Conservation (phyloP, 2,113 vertebrate species). For the Aegithalos caudatus region DNA sequence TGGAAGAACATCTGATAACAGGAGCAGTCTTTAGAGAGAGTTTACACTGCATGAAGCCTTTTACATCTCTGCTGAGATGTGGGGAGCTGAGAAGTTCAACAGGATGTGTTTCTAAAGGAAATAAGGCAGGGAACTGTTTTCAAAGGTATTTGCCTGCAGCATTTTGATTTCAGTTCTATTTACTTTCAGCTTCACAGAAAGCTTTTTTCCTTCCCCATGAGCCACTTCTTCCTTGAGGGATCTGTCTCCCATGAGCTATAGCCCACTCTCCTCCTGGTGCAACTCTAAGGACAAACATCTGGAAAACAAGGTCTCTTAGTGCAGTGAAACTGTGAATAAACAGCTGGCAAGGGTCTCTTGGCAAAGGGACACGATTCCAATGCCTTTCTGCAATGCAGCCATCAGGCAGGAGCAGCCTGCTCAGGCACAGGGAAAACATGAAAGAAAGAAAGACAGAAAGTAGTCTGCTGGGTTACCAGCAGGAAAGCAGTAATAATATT, state of each 20-base stretch:
- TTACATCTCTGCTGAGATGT: not conserved
- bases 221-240: not conserved
- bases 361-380: not conserved
- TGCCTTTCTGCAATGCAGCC: not conserved
- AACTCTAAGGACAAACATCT: not conserved
- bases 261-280: not conserved
- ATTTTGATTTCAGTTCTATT: not conserved
- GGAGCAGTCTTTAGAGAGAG: slow-evolving; percentile 27
- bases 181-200: slow-evolving; percentile 10
- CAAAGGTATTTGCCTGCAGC: not conserved
- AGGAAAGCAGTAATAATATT: slow-evolving; percentile 22
- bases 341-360: not conserved
- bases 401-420: not conserved
- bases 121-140: not conserved
- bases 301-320: slow-evolving; percentile 11
- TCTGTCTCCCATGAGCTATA: slow-evolving; percentile 34
- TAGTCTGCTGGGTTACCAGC: slow-evolving; percentile 24
- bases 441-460: not conserved
- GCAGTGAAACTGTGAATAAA: slow-evolving; percentile 53
- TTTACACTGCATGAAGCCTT: slow-evolving; percentile 20
- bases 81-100: not conserved
- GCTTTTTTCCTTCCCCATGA: not conserved
- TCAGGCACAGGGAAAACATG: not conserved
- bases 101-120: not conserved
- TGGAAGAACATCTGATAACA: slow-evolving; percentile 57